phyloP scores from a whole-genome alignment of 1,140 invertebrate species.

The Hyphantria cunea region DNA sequence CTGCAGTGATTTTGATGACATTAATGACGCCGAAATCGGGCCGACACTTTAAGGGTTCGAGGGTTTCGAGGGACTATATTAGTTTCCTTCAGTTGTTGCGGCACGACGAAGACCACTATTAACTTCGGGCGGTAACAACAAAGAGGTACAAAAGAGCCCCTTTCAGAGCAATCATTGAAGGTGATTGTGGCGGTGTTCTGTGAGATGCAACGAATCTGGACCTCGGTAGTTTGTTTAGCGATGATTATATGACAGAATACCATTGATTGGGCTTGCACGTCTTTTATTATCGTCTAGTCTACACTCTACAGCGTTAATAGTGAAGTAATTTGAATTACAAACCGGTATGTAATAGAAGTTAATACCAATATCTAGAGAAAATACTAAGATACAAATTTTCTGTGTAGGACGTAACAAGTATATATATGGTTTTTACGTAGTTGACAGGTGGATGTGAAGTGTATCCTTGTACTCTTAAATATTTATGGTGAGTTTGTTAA shows the following conservation, averaged over 20 bases:
- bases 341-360: no score
- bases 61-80: slow-evolving; percentile 47
- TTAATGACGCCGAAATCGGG: slow-evolving; percentile 69
- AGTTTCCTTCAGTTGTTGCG: slow-evolving; percentile 45
- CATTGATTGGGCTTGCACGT: background rate
- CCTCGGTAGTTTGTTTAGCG: slow-evolving; percentile 40
- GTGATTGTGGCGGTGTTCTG: slow-evolving; percentile 42
- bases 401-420: no score
- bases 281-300: background rate
- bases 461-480: no score
- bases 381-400: no score
- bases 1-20: slow-evolving; percentile 65
- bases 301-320: no score
- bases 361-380: no score
- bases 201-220: slow-evolving; percentile 38
- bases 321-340: no score
- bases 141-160: slow-evolving; percentile 42
- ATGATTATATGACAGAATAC: slow-evolving; percentile 27
- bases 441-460: no score
- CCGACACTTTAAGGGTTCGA: slow-evolving; percentile 51
- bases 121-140: slow-evolving; percentile 53
- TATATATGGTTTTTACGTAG: no score
- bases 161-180: slow-evolving; percentile 45
- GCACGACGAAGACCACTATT: slow-evolving; percentile 41
- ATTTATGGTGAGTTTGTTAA: no score